Conservation (phyloP, 2,888 invertebrate genomes). For the Acanthoscelides obtectus region DNA sequence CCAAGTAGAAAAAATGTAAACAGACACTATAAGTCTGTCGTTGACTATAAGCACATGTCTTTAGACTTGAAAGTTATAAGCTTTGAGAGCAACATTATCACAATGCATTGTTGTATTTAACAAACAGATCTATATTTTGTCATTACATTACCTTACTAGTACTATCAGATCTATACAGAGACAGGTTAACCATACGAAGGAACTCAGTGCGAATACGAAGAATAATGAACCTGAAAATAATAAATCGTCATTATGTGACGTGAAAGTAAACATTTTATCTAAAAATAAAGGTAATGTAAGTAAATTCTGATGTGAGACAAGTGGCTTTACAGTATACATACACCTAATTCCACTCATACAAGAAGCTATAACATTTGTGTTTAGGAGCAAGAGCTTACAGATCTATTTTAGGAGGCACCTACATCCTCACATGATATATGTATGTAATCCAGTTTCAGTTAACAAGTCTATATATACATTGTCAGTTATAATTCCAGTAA, state of each 20-base stretch:
- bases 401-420: neutral
- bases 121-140: no score
- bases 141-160: slow-evolving; percentile 36
- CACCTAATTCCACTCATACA: neutral
- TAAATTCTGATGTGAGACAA: neutral
- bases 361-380: neutral
- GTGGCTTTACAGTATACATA: neutral
- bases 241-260: slow-evolving; percentile 6
- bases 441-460: neutral
- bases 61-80: no score
- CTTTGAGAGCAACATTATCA: no score
- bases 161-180: slow-evolving; percentile 35
- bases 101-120: no score
- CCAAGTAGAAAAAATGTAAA: no score
- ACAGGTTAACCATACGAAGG: slow-evolving; percentile 36
- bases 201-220: slow-evolving; percentile 34
- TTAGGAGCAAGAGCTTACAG: neutral
- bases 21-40: no score
- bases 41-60: no score
- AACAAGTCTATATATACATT: no score
- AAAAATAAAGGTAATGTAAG: neutral
- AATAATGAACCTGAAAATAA: slow-evolving; percentile 37
- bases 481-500: no score
- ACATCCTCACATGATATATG: neutral
- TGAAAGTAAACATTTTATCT: neutral